Percentiles rank a stretch among this genome's conserved stretches.
Evolutionary conservation across 1,140 invertebrate genomes (phyloP).

Genomic region (Ditylenchus dipsaci): DNA sequence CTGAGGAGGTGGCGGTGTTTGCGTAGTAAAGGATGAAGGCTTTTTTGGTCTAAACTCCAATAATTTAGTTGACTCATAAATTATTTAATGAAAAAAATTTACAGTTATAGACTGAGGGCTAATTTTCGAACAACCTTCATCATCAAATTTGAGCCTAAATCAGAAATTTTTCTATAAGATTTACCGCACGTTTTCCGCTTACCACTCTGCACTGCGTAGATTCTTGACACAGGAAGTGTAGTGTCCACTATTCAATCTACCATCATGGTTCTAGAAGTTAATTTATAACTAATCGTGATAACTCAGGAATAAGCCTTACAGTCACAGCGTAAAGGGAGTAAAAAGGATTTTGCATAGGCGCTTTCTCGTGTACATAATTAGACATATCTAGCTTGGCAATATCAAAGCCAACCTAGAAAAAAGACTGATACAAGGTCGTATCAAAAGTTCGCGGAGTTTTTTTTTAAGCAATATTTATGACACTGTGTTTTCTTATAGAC

Average conservation of each 20-base stretch:
- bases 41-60: slow-evolving; percentile 14
- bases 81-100: background rate
- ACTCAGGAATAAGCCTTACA: slow-evolving; percentile 3
- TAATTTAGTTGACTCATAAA: no score
- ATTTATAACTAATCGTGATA: background rate
- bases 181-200: no score
- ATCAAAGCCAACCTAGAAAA: slow-evolving; percentile 11
- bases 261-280: slow-evolving; percentile 29
- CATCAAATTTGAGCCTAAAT: slow-evolving; percentile 11
- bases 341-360: slow-evolving; percentile 6
- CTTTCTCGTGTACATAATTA: slow-evolving; percentile 26
- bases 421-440: no score
- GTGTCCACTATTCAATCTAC: slow-evolving; percentile 27
- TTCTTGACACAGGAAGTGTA: slow-evolving; percentile 16
- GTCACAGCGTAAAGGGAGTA: slow-evolving; percentile 38
- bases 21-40: slow-evolving; percentile 15
- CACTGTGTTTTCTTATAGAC: no score
- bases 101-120: background rate
- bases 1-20: background rate
- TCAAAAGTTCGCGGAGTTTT: no score
- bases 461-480: no score
- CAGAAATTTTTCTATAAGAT: no score
- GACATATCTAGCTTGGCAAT: slow-evolving; percentile 22
- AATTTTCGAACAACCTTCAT: background rate
- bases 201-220: slow-evolving; percentile 3